Conservation (phyloP, 2,797 vertebrate species). For the Danio albolineatus region DNA sequence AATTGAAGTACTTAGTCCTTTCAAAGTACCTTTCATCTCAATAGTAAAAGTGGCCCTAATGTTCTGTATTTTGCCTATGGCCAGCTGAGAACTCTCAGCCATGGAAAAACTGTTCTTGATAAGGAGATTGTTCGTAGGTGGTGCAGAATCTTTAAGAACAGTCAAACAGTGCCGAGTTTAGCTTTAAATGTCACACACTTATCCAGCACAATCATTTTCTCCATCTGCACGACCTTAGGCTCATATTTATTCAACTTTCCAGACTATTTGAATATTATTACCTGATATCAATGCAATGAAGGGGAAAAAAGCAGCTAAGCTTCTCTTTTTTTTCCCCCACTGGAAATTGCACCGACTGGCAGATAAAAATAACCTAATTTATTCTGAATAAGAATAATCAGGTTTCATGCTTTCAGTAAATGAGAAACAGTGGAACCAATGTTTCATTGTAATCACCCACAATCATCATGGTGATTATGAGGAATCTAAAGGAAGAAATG, state of each 20-base stretch:
- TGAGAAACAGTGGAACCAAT: slow-evolving; percentile 54
- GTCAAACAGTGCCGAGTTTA: not conserved
- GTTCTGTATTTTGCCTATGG: not conserved
- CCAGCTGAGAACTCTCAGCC: not conserved
- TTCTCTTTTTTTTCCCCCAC: not conserved
- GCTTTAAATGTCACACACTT: slow-evolving; percentile 18
- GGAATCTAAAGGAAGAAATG: slow-evolving; percentile 52
- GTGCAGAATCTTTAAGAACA: not conserved
- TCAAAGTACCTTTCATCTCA: not conserved
- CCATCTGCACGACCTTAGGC: slow-evolving; percentile 8
- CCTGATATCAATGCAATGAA: slow-evolving; percentile 18
- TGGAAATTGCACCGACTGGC: slow-evolving; percentile 26
- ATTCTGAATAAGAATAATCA: slow-evolving; percentile 58
- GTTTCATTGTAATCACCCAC: slow-evolving; percentile 55
- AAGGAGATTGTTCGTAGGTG: not conserved
- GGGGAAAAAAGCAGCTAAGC: slow-evolving; percentile 1
- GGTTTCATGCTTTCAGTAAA: slow-evolving; percentile 54
- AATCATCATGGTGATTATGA: slow-evolving; percentile 52
- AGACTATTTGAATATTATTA: slow-evolving; percentile 29
- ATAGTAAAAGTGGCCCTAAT: not conserved
- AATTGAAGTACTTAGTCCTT: not conserved
- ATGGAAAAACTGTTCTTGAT: not conserved
- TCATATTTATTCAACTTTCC: slow-evolving; percentile 16
- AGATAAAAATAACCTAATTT: slow-evolving; percentile 56
- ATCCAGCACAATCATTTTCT: slow-evolving; percentile 1